Evolutionary conservation across 2,797 vertebrate genomes (phyloP), one percentile per base, ranked within the genome.

Genomic region (Phataginus tricuspis): DNA sequence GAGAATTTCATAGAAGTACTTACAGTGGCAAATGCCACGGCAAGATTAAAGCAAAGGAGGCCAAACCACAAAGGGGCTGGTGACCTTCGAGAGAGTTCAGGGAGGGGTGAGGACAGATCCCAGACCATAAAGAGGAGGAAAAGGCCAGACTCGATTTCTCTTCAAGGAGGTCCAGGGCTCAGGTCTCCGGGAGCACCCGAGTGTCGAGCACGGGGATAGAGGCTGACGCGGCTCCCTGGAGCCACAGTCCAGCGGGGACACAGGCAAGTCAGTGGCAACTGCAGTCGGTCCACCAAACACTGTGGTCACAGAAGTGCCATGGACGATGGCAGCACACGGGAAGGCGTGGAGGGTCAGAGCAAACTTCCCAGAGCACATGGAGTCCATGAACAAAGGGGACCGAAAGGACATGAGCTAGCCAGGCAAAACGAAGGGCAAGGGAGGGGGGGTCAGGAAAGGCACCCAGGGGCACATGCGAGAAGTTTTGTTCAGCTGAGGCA

Each of bases 181-280:
- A 29, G 88, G 61, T 53, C 77, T 63, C 82, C 39, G n/a, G 12
- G 34, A 55, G 11, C 27, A 59, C n/a, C 72, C 53, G 2, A 34
- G 42, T 2, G 10, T 12, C 61, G 4, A 0, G 42, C 1, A 2
- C 49, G 15, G 39, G 39, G 64, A 12, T 1, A 25, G n/a, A 59
- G 3, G 29, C 45, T 64, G 66, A 51, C 84, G 71, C 63, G 39
- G 51, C 15, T 45, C 37, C 37, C 27, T 29, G 14, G 15, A 53
- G 68, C 42, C 2, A 57, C 0, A 0, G 49, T 23, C 53, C 45
- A 8, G 69, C 37, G 14, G 12, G 16, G 53, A 37, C 63, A 69
- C 34, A 53, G 69, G 4, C 9, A 49, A 78, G 72, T 42, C 13
- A 7, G 1, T 2, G 53, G 34, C 74, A 72, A 25, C 13, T 14